Evolutionary conservation across 2,113 vertebrate genomes (phyloP).

Genomic region (Gadus macrocephalus): DNA sequence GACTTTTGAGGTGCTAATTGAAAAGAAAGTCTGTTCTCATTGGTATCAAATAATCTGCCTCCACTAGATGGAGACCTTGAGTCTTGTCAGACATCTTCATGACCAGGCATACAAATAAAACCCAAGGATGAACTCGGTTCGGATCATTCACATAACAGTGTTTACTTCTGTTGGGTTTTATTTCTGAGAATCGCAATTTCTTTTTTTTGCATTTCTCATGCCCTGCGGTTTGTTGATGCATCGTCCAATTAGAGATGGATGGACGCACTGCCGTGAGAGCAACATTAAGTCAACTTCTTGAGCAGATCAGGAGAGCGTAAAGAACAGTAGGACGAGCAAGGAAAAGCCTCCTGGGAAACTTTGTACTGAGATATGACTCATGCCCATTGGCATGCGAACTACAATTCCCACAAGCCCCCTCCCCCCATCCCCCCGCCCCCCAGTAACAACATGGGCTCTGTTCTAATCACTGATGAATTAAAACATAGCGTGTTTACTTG

Average conservation of each 20-base stretch:
- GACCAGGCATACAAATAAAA: neutral
- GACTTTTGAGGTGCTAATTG: neutral
- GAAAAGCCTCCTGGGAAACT: slow-evolving; percentile 14
- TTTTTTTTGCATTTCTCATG: slow-evolving; percentile 9
- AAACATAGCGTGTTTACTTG: no score
- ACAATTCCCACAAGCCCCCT: no score
- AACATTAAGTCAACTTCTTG: slow-evolving; percentile 29
- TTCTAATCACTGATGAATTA: no score
- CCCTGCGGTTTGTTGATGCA: slow-evolving; percentile 35
- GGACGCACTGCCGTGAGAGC: slow-evolving; percentile 37
- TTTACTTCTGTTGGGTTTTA: slow-evolving; percentile 16
- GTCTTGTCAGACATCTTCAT: neutral
- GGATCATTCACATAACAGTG: slow-evolving; percentile 18
- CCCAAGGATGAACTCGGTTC: slow-evolving; percentile 25
- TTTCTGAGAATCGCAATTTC: neutral
- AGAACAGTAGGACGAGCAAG: slow-evolving; percentile 1
- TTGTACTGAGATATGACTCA: no score
- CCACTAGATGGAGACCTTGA: slow-evolving; percentile 57
- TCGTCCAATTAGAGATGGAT: slow-evolving; percentile 50
- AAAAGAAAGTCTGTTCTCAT: neutral
- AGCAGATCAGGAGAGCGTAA: slow-evolving; percentile 28
- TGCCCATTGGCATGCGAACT: no score
- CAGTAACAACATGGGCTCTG: no score
- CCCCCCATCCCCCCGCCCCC: no score
- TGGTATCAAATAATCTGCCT: neutral